These are phyloP conservation scores for Zosterops japonicus DNA, from an alignment of 2,113 vertebrate species.

Conservation along the genomic window DNA sequence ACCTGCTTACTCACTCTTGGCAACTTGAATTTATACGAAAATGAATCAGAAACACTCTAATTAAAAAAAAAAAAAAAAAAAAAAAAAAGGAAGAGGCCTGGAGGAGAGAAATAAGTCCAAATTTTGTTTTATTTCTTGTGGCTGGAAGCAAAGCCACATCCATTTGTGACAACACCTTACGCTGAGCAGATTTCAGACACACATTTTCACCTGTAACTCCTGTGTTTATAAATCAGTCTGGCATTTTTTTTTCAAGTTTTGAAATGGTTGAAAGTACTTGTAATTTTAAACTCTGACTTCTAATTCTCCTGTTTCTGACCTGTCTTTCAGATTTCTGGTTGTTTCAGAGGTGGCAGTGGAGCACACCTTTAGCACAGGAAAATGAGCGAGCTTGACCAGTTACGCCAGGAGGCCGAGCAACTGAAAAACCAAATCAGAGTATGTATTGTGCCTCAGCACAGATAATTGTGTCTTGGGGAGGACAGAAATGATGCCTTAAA, in stretches of 20 bases:
- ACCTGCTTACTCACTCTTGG: neutral
- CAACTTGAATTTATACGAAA: neutral
- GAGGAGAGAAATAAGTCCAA: neutral
- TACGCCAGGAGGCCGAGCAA: constrained; percentile 99
- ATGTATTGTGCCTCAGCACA: constrained; percentile 39
- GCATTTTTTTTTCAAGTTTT: neutral
- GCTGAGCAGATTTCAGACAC: neutral
- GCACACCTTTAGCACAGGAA: constrained; percentile 87
- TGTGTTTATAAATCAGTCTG: neutral
- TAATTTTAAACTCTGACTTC: neutral
- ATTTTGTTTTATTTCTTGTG: neutral
- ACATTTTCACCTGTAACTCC: neutral
- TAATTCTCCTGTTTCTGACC: neutral
- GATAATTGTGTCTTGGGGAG: neutral
- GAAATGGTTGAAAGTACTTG: neutral
- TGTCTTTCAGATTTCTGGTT: constrained; percentile 82
- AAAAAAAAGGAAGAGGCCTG: neutral
- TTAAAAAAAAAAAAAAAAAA: neutral
- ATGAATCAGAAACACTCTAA: neutral
- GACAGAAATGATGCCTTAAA: neutral
- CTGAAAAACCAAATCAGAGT: constrained; percentile 99
- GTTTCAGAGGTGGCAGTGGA: constrained; percentile 83
- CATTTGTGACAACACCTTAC: neutral
- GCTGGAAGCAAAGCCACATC: neutral
- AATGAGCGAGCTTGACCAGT: constrained; percentile 99